These are phyloP conservation scores for Drosophila equinoxialis DNA, from an alignment of 1,140 invertebrate species.

Conservation along the genomic window DNA sequence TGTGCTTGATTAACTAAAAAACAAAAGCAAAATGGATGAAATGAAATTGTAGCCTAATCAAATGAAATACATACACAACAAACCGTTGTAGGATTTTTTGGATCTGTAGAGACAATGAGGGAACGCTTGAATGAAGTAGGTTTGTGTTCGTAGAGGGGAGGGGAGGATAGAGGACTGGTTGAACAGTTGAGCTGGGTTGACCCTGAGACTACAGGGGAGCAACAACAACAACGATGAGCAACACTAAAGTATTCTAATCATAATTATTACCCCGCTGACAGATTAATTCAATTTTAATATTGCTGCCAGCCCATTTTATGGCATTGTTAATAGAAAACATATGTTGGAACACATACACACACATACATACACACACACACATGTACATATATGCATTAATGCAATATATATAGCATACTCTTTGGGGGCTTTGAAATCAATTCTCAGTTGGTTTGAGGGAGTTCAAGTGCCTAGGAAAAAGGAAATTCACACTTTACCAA, in stretches of 20 bases:
- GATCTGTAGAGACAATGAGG: background rate
- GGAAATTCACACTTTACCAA: conserved; percentile 14
- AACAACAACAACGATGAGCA: background rate
- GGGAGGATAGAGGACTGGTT: background rate
- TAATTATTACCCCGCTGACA: conserved; percentile 59
- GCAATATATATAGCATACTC: background rate
- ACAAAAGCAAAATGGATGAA: conserved; percentile 1
- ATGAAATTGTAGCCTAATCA: conserved; percentile 50
- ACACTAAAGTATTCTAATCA: conserved; percentile 39
- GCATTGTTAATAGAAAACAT: background rate
- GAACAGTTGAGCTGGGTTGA: conserved; percentile 2
- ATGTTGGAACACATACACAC: background rate
- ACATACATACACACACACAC: background rate
- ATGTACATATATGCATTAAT: background rate
- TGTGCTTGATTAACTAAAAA: conserved; percentile 54
- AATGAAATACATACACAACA: conserved; percentile 42
- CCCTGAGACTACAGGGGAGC: conserved; percentile 31
- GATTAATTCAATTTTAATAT: conserved; percentile 79
- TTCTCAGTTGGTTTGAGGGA: background rate
- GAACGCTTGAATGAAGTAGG: background rate
- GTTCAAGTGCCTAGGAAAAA: conserved; percentile 11
- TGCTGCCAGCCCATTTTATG: conserved; percentile 39
- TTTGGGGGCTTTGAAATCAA: conserved; percentile 9
- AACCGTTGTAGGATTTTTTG: background rate
- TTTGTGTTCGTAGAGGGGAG: background rate